Percentiles rank a stretch among this genome's conserved stretches.
Conservation (phyloP, 2,888 invertebrate genomes). For the Sphaerophoria rueppellii region DNA sequence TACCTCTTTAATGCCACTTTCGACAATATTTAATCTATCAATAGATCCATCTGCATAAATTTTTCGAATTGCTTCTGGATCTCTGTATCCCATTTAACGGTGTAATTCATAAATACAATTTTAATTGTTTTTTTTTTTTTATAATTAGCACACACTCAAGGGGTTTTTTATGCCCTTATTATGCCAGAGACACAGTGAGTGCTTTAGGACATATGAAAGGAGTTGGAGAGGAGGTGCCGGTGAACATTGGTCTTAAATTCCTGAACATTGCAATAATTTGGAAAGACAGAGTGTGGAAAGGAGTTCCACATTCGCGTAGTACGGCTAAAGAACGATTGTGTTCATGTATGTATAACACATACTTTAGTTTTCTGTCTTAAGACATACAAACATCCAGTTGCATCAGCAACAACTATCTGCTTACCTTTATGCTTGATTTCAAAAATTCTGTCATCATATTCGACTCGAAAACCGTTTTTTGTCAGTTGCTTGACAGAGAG, state of each 20-base stretch:
- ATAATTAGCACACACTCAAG: too few relatives aligned
- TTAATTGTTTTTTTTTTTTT: too few relatives aligned
- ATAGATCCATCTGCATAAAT: background rate
- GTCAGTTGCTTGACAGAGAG: background rate
- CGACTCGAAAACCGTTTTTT: background rate
- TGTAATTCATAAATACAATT: constrained; percentile 19
- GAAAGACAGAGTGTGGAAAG: too few relatives aligned
- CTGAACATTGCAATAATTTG: too few relatives aligned
- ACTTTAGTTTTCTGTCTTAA: background rate
- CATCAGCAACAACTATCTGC: background rate
- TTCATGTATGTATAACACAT: background rate
- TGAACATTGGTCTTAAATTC: too few relatives aligned
- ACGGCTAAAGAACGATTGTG: too few relatives aligned
- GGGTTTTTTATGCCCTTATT: too few relatives aligned
- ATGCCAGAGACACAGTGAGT: too few relatives aligned
- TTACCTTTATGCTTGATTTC: constrained; percentile 5
- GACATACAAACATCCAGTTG: background rate
- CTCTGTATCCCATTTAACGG: constrained; percentile 7
- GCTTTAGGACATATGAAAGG: too few relatives aligned
- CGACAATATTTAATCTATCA: constrained; percentile 6
- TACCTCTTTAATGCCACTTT: background rate
- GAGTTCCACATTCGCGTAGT: too few relatives aligned
- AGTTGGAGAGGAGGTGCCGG: too few relatives aligned
- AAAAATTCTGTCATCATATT: constrained; percentile 1
- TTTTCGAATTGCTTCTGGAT: constrained; percentile 13